phyloP scores from a whole-genome alignment of 2,888 invertebrate species.

The Endotricha flammealis region DNA sequence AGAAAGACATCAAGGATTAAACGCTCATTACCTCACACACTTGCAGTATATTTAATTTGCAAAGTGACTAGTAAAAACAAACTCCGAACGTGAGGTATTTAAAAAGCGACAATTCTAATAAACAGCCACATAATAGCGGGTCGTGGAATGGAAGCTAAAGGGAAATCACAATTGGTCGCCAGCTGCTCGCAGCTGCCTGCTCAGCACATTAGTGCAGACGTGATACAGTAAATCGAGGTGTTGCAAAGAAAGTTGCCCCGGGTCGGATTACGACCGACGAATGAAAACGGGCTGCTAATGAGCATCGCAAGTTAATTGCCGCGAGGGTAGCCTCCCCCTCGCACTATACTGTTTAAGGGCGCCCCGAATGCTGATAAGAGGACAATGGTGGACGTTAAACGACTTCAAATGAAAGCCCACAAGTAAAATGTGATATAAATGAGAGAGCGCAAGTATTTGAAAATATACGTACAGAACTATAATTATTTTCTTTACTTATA shows the following conservation, averaged over 20 bases:
- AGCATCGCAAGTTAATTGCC: conserved; percentile 65
- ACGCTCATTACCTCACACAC: no score
- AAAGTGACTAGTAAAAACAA: neutral
- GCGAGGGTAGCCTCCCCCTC: conserved; percentile 32
- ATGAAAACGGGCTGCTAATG: conserved; percentile 70
- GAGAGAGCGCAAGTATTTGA: no score
- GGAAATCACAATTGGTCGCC: conserved; percentile 37
- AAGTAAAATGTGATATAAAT: conserved; percentile 11
- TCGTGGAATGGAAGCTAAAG: conserved; percentile 35
- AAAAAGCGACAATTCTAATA: conserved; percentile 29
- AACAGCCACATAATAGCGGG: conserved; percentile 36
- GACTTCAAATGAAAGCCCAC: conserved; percentile 32
- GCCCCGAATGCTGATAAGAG: conserved; percentile 49
- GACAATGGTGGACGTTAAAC: conserved; percentile 39
- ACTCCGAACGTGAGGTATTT: conserved; percentile 17
- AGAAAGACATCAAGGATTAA: no score
- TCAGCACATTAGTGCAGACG: conserved; percentile 55
- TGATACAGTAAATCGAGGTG: conserved; percentile 55
- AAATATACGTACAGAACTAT: no score
- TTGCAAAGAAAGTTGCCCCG: conserved; percentile 51
- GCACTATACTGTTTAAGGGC: conserved; percentile 38
- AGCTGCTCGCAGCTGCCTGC: conserved; percentile 32
- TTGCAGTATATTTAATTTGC: neutral
- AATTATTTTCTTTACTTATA: no score
- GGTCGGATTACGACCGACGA: conserved; percentile 55